These are phyloP conservation scores for Lagria hirta DNA, from an alignment of 2,888 invertebrate species.

Conservation along the genomic window DNA sequence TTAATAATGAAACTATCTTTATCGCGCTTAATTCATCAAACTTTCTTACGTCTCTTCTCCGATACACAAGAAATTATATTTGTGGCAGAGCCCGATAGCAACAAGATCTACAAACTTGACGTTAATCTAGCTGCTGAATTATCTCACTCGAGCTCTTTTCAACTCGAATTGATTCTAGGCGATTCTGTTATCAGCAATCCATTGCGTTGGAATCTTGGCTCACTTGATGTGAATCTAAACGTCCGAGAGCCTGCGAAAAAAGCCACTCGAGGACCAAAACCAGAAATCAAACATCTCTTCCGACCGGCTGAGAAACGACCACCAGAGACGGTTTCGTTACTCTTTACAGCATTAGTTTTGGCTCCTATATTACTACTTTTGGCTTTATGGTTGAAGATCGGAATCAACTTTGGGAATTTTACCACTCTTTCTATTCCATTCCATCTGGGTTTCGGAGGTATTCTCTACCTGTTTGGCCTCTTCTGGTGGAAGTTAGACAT, in stretches of 20 bases:
- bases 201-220: conserved; percentile 82
- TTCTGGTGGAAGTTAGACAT: conserved; percentile 95
- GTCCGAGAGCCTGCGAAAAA: conserved; percentile 40
- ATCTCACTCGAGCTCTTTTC: conserved; percentile 75
- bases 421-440: conserved; percentile 84
- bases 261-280: conserved; percentile 55
- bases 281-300: conserved; percentile 79
- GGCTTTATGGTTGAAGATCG: conserved; percentile 81
- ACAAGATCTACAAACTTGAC: conserved; percentile 82
- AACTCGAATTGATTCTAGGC: conserved; percentile 83
- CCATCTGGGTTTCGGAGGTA: conserved; percentile 85
- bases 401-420: conserved; percentile 83
- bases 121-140: conserved; percentile 80
- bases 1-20: conserved; percentile 79
- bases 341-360: conserved; percentile 83
- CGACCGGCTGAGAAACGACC: conserved; percentile 91
- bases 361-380: conserved; percentile 82
- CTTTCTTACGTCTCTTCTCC: conserved; percentile 79
- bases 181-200: conserved; percentile 90
- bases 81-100: conserved; percentile 84
- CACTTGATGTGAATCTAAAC: conserved; percentile 71
- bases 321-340: conserved; percentile 80
- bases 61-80: conserved; percentile 82
- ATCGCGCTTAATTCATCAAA: conserved; percentile 78
- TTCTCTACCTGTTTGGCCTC: conserved; percentile 82